Evolutionary conservation across 2,888 invertebrate species (phyloP).

Genomic region (Orthonevra nobilis): DNA sequence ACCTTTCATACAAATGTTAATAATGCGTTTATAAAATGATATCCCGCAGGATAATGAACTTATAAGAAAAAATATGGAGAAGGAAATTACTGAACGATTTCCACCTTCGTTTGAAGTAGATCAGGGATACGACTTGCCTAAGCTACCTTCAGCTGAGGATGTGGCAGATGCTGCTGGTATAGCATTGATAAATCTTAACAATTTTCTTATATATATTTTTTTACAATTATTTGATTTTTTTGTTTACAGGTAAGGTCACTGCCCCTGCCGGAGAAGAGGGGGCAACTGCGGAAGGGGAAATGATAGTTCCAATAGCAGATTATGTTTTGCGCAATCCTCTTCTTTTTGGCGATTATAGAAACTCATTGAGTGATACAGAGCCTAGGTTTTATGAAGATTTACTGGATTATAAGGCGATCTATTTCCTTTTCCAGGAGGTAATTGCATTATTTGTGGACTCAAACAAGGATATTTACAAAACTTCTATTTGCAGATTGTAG

Average conservation of each 20-base stretch:
- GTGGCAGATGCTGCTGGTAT: too few relatives aligned
- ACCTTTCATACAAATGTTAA: neutral
- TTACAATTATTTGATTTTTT: neutral
- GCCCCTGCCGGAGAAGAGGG: neutral
- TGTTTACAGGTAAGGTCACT: neutral
- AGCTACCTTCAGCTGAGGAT: constrained; percentile 62
- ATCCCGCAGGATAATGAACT: constrained; percentile 83
- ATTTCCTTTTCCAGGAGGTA: constrained; percentile 92
- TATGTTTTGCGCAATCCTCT: constrained; percentile 90
- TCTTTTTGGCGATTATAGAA: constrained; percentile 93
- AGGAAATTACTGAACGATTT: constrained; percentile 82
- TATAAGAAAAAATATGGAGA: constrained; percentile 83
- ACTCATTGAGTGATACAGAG: constrained; percentile 90
- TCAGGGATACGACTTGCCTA: constrained; percentile 74
- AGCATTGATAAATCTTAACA: too few relatives aligned
- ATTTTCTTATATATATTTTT: too few relatives aligned
- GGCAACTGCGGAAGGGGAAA: constrained; percentile 36
- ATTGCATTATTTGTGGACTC: too few relatives aligned
- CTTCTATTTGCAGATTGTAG: constrained; percentile 84
- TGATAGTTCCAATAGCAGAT: constrained; percentile 81
- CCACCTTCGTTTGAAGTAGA: constrained; percentile 74
- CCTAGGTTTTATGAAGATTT: constrained; percentile 92
- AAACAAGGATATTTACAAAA: too few relatives aligned
- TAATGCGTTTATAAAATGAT: neutral
- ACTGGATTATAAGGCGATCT: constrained; percentile 93